Conservation (phyloP, 1,140 invertebrate genomes). For the Drosophila lini region DNA sequence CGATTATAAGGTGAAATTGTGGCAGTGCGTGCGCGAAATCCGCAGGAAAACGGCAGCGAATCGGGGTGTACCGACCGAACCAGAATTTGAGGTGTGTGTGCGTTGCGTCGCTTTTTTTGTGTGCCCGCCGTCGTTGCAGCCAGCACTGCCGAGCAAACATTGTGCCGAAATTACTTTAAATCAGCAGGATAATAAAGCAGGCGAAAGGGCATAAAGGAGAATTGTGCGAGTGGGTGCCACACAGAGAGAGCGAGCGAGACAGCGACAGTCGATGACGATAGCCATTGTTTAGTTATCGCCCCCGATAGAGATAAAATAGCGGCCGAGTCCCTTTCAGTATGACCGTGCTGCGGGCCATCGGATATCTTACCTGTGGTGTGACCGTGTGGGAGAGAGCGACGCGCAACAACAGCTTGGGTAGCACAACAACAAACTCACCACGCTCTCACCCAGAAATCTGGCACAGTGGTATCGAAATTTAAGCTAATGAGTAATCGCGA, state of each 20-base stretch:
- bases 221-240: slow-evolving; percentile 55
- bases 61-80: slow-evolving; percentile 33
- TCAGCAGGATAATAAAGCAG: slow-evolving; percentile 23
- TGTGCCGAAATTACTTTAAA: slow-evolving; percentile 62
- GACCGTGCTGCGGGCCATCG: slow-evolving; percentile 14
- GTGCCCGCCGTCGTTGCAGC: slow-evolving; percentile 24
- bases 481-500: slow-evolving; percentile 28
- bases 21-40: slow-evolving; percentile 50
- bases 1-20: slow-evolving; percentile 63
- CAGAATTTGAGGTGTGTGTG: slow-evolving; percentile 56
- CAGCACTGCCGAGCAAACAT: slow-evolving; percentile 39
- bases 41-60: slow-evolving; percentile 31
- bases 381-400: slow-evolving; percentile 29
- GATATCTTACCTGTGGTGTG: slow-evolving; percentile 33
- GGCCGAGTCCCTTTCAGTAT: slow-evolving; percentile 19
- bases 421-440: slow-evolving; percentile 36
- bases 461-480: slow-evolving; percentile 41
- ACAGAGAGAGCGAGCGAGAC: slow-evolving; percentile 22
- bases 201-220: slow-evolving; percentile 35
- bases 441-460: slow-evolving; percentile 52
- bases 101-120: slow-evolving; percentile 53
- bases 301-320: slow-evolving; percentile 12
- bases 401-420: slow-evolving; percentile 64
- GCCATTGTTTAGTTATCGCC: slow-evolving; percentile 30
- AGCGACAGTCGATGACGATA: slow-evolving; percentile 30